phyloP scores from a whole-genome alignment of 2,888 invertebrate species.

The Hirtodrosophila trivittata region DNA sequence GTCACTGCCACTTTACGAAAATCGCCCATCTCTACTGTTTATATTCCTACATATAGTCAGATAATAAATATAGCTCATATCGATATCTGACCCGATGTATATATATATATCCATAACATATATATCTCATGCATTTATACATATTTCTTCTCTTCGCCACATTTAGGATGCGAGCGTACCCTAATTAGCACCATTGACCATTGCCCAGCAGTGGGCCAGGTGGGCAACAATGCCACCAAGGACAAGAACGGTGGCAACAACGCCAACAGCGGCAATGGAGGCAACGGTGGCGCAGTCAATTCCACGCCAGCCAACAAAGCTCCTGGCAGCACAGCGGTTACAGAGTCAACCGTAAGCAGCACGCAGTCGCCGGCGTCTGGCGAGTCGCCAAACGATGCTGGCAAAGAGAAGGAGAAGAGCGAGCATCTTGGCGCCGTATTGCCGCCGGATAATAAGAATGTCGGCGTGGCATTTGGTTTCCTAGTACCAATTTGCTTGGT shows the following conservation, averaged over 20 bases:
- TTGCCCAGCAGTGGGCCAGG: constrained; percentile 81
- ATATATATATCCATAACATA: too few species aligned
- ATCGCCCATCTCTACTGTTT: too few species aligned
- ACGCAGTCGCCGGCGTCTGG: constrained; percentile 21
- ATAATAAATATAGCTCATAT: too few species aligned
- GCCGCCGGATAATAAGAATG: constrained; percentile 69
- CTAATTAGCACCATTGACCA: constrained; percentile 55
- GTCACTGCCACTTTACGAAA: too few species aligned
- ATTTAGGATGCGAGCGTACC: constrained; percentile 82
- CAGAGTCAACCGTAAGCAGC: constrained; percentile 58
- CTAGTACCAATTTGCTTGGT: constrained; percentile 89
- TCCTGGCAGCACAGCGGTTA: constrained; percentile 17
- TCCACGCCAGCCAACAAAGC: constrained; percentile 14
- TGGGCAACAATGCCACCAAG: constrained; percentile 80
- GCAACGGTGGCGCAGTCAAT: constrained; percentile 9
- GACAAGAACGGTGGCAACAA: constrained; percentile 18
- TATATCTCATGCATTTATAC: too few species aligned
- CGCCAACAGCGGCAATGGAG: constrained; percentile 2
- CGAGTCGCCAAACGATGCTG: not conserved
- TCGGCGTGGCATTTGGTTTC: constrained; percentile 86
- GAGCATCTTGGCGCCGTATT: constrained; percentile 48
- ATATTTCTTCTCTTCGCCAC: constrained; percentile 23
- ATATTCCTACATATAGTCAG: too few species aligned
- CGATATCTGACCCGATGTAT: too few species aligned
- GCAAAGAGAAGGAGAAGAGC: constrained; percentile 23